Conservation (phyloP, 2,797 vertebrate species). For the Channallabes apus region DNA sequence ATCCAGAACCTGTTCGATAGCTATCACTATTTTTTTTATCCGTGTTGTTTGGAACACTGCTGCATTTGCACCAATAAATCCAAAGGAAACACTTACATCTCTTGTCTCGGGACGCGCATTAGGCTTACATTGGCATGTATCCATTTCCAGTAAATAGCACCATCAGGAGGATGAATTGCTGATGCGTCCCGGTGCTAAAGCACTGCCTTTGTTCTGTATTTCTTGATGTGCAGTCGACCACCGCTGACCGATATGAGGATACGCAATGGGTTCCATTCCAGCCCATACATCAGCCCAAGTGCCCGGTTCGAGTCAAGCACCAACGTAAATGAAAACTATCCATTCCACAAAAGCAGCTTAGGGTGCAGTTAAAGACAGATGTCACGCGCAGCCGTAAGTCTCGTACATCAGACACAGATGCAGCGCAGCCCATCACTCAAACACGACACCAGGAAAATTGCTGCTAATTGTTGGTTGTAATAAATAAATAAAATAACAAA, state of each 20-base stretch:
- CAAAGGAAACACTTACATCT: not conserved
- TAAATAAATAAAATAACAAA: slow-evolving; percentile 16
- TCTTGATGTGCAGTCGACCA: slow-evolving; percentile 42
- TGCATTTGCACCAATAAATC: not conserved
- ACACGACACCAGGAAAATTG: slow-evolving; percentile 22
- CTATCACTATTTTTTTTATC: not conserved
- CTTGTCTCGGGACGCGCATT: slow-evolving; percentile 4
- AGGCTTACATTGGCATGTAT: slow-evolving; percentile 25
- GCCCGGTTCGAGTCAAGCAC: slow-evolving; percentile 28
- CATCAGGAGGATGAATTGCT: slow-evolving; percentile 36
- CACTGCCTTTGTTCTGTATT: slow-evolving; percentile 22
- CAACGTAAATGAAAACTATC: slow-evolving; percentile 51
- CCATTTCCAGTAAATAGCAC: slow-evolving; percentile 37
- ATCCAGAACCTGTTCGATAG: not conserved
- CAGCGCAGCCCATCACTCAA: slow-evolving; percentile 3
- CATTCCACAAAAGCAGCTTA: slow-evolving; percentile 33
- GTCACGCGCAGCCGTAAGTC: slow-evolving; percentile 29
- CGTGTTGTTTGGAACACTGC: not conserved
- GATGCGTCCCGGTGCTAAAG: slow-evolving; percentile 33
- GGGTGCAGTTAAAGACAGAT: slow-evolving; percentile 27
- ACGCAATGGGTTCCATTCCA: slow-evolving; percentile 28
- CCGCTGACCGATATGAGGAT: slow-evolving; percentile 33
- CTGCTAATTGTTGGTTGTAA: slow-evolving; percentile 40
- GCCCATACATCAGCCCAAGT: slow-evolving; percentile 46
- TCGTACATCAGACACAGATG: not conserved